Evolutionary conservation across 2,113 vertebrate genomes (phyloP).

Genomic region (Malurus melanocephalus): DNA sequence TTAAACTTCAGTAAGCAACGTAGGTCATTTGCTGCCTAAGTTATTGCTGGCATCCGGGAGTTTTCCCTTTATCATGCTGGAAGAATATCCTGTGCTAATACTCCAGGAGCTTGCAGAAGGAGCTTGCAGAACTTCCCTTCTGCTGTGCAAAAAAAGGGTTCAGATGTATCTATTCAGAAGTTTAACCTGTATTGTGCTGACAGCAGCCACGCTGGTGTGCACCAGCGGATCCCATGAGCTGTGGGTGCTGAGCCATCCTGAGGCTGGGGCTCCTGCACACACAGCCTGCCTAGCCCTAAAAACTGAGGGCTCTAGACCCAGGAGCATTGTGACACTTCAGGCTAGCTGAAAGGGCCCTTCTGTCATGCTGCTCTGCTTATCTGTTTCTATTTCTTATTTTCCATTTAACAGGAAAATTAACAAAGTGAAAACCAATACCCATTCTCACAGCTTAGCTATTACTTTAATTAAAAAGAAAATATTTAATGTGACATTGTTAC

Average conservation of each 20-base stretch:
- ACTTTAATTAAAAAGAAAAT: slow-evolving; percentile 42
- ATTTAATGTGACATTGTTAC: slow-evolving; percentile 5
- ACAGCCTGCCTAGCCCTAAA: neutral
- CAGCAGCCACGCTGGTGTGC: neutral
- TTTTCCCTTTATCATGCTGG: neutral
- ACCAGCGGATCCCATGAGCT: rapidly evolving
- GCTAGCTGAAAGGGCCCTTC: neutral
- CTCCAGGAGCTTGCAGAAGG: neutral
- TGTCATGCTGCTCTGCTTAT: neutral
- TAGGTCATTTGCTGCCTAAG: neutral
- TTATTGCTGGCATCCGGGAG: neutral
- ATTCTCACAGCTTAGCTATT: neutral
- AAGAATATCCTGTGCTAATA: neutral
- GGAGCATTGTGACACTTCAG: neutral
- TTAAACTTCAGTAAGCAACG: rapidly evolving
- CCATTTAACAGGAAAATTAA: slow-evolving; percentile 25
- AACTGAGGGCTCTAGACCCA: neutral
- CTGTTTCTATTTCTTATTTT: neutral
- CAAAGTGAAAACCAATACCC: neutral
- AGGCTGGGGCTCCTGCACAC: rapidly evolving
- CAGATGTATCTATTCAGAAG: neutral
- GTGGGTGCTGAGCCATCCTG: neutral
- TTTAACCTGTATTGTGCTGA: too few species aligned
- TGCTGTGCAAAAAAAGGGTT: neutral
- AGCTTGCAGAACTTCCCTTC: neutral